Base-by-base conservation (phyloP, 2,797 vertebrate species). In the Cirrhinus molitorella region DNA sequence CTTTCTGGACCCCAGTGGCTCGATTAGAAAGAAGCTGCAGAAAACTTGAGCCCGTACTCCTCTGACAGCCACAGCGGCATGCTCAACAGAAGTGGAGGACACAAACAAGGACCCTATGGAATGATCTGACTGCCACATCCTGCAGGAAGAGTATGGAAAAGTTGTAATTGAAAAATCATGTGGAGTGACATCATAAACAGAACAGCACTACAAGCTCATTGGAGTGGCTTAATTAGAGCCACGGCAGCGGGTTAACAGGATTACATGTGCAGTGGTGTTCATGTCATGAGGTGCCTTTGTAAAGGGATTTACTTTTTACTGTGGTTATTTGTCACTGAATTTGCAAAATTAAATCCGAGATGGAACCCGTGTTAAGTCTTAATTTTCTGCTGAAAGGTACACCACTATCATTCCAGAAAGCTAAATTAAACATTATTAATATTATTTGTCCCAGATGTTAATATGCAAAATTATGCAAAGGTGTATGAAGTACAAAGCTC, bases 1-100 rank as follows among this genome's bases (percentile, higher is more conserved):
- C 89, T 89, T 96, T 79, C 91, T 89, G 49, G 84, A 51, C 61
- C 94, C 94, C 1, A 87, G 83, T 34, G 93, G 85, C 88, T 97
- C 96, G 86, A 97, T 90, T 82, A 96, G 91, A 90, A 95, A 95
- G 49, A 95, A 85, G 84, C 94, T 96, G 87, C 91, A 73, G 87
- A 95, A 90, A 61, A 96, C 93, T 6, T 92, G 91, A 21, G 85
- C 93, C 55, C 91, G 70, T 10, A 93, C 83, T 0, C 94, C 94
- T 23, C 87, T 86, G 37, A 16, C 11, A 14, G 72, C 89, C 47
- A 89, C 90, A n/a, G 91, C 91, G 0, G 91, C 89, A 65, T 90
- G 92, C 65, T 95, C 89, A 0, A 93, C 92, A 81, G 95, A 96
- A 12, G 89, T 91, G 12, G 95, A 94, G 21, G 94, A 94, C 83